Evolutionary conservation across 2,888 invertebrate species (phyloP), one percentile per base, ranked within the genome.

Genomic region (Syritta pipiens): DNA sequence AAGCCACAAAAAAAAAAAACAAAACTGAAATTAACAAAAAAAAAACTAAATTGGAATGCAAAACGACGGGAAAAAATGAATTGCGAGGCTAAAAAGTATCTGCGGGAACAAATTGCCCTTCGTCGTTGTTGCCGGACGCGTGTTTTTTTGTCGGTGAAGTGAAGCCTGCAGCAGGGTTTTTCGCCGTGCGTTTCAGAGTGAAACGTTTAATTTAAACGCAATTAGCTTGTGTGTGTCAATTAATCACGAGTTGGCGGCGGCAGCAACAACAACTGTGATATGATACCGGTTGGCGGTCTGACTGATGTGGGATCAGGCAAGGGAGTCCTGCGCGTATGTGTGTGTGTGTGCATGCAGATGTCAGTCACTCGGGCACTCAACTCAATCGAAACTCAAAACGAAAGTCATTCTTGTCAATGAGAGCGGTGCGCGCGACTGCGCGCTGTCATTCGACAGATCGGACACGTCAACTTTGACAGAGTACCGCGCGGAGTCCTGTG

Each of bases 161-260:
- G 19, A 49, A 62, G 62, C 79, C 79, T 68, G 72, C 67, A 62
- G 67, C 74, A 62, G 74, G 35, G 62, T 79, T 60, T 79, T 67
- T 48, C 37, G 62, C 59, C 35, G 62, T 55, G 77, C 77, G 65
- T 72, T 77, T 77, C 46, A 40, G 57, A 79, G 74, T 74, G 79
- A 79, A 79, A 74, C 79, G 74, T 79, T 79, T 79, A 79, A 79
- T 79, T 79, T 79, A 79, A 79, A 79, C 79, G 79, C 79, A 79
- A 79, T 79, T 79, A 79, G 79, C 79, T 79, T 79, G 79, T 79
- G 74, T 79, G 74, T 74, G 79, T 74, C 79, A 79, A 79, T 79
- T 79, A 79, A 79, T 79, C 79, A 74, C 74, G 67, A 79, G 57
- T 67, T 74, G 40, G 77, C 72, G 74, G 74, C 79, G 55, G 55